These are phyloP conservation scores for Pterois miles DNA, from an alignment of 2,797 vertebrate species.

Conservation along the genomic window DNA sequence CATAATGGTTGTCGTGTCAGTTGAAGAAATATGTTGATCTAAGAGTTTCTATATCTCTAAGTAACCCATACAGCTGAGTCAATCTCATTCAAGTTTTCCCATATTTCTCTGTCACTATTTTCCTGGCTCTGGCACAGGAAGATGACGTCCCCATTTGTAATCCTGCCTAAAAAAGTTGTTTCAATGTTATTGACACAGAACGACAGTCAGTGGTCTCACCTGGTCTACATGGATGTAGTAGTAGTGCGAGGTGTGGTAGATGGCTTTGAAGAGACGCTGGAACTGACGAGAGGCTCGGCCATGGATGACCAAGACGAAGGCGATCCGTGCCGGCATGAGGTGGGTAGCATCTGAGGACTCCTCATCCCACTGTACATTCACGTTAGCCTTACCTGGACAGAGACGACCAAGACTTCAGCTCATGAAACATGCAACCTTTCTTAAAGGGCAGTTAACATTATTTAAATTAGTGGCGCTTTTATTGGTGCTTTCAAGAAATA, in stretches of 20 bases:
- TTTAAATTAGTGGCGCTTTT: not conserved
- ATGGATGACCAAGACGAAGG: slow-evolving; percentile 94
- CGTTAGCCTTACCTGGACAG: slow-evolving; percentile 89
- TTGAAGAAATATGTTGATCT: too few species aligned
- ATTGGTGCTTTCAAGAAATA: not conserved
- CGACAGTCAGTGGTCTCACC: slow-evolving; percentile 37
- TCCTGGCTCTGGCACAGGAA: not conserved
- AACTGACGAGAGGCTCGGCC: slow-evolving; percentile 94
- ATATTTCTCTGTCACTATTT: not conserved
- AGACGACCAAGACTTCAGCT: not conserved
- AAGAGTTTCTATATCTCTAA: not conserved
- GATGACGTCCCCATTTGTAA: too few species aligned
- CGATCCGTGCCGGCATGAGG: slow-evolving; percentile 87
- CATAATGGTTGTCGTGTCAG: not conserved
- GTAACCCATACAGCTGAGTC: not conserved
- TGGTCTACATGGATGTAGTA: slow-evolving; percentile 98
- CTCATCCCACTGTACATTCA: slow-evolving; percentile 93
- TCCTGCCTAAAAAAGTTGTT: accelerated
- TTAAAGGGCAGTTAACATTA: not conserved
- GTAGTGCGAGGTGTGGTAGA: slow-evolving; percentile 96
- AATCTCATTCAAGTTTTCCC: not conserved
- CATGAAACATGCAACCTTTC: not conserved
- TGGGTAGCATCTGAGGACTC: slow-evolving; percentile 83
- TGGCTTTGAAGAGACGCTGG: slow-evolving; percentile 95
- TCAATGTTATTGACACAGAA: not conserved